Conservation (phyloP, 2,888 invertebrate genomes). For the Baronia brevicornis region DNA sequence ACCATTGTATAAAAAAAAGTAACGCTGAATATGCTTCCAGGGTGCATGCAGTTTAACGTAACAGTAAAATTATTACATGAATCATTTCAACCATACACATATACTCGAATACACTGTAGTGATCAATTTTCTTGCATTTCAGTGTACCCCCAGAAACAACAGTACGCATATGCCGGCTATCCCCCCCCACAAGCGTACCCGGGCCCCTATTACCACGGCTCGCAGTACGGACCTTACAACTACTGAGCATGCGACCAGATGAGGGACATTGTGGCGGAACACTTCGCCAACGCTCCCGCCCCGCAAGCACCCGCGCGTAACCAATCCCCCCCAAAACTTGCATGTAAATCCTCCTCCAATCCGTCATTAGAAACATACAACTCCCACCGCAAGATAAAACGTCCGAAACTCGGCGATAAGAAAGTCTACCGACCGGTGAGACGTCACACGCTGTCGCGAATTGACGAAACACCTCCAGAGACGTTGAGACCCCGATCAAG, state of each 20-base stretch:
- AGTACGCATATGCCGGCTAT: conserved; percentile 93
- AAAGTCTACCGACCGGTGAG: conserved; percentile 56
- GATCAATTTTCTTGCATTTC: conserved; percentile 35
- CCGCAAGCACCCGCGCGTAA: conserved; percentile 67
- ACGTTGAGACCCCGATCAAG: conserved; percentile 37
- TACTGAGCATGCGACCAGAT: conserved; percentile 81
- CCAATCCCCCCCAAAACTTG: conserved; percentile 32
- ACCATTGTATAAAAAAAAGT: too few species aligned
- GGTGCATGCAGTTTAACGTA: conserved; percentile 16
- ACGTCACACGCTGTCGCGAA: conserved; percentile 57
- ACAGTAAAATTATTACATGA: conserved; percentile 7
- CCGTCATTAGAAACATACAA: conserved; percentile 52
- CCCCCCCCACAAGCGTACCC: conserved; percentile 89
- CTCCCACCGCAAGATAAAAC: conserved; percentile 54
- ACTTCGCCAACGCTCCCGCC: conserved; percentile 61
- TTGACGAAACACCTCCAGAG: conserved; percentile 54
- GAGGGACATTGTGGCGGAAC: conserved; percentile 67
- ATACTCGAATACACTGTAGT: too few species aligned
- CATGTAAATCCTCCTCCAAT: conserved; percentile 26
- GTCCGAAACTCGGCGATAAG: conserved; percentile 50
- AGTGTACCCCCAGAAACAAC: conserved; percentile 97
- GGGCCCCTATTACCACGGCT: conserved; percentile 92
- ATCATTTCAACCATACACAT: too few species aligned
- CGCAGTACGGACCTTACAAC: conserved; percentile 95
- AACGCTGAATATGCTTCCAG: conserved; percentile 16